Evolutionary conservation across 2,888 invertebrate species (phyloP).

Genomic region (Ornithoptera priamus): DNA sequence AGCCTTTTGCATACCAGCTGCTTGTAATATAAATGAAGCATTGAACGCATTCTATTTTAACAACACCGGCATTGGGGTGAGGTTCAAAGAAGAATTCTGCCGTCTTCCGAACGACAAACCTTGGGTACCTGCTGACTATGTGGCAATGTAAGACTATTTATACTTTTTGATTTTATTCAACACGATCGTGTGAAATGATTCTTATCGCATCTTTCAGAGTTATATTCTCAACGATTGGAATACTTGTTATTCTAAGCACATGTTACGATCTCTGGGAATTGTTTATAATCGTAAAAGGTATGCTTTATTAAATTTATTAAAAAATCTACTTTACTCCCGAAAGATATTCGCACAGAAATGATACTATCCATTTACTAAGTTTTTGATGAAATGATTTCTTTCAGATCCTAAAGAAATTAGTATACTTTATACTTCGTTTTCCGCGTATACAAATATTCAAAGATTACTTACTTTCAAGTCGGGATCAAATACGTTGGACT

Average conservation of each 20-base stretch:
- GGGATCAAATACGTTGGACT: conserved; percentile 47
- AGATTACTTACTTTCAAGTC: conserved; percentile 48
- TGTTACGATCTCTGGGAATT: conserved; percentile 18
- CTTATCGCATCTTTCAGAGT: conserved; percentile 11
- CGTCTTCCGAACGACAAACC: too few relatives aligned
- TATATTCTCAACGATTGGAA: conserved; percentile 20
- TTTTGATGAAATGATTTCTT: conserved; percentile 13
- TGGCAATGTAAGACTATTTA: conserved; percentile 46
- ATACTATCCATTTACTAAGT: too few relatives aligned
- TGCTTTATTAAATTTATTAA: too few relatives aligned
- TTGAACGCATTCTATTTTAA: conserved; percentile 37
- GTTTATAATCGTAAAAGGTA: conserved; percentile 22
- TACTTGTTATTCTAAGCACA: conserved; percentile 17
- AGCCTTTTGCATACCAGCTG: conserved; percentile 45
- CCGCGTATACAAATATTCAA: conserved; percentile 55
- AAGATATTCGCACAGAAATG: too few relatives aligned
- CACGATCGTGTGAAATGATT: neutral
- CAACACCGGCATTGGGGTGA: conserved; percentile 37
- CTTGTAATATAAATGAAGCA: conserved; percentile 41
- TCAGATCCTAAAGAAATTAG: conserved; percentile 31
- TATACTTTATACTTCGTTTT: conserved; percentile 35
- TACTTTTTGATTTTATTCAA: neutral
- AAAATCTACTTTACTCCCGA: too few relatives aligned
- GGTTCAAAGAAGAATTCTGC: conserved; percentile 47
- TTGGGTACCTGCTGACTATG: conserved; percentile 46